Evolutionary conservation across 2,113 vertebrate species (phyloP), one percentile per base, ranked within the genome.

Genomic region (Solea senegalensis): DNA sequence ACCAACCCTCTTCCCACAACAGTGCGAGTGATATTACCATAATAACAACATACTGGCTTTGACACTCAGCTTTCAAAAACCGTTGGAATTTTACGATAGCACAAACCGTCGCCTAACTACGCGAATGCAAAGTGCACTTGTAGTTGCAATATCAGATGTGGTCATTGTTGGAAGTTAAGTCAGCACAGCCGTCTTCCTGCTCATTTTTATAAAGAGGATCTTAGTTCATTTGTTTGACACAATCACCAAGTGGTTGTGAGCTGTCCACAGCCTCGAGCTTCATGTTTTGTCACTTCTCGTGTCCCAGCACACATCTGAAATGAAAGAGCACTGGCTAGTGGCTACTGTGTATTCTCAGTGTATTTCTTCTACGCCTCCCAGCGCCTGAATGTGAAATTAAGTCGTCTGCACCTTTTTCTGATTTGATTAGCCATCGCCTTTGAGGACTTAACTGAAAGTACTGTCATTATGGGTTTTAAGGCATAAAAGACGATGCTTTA

Each of bases 381-480:
- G 52, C 70, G 68, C 71, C 58, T 76, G 75, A 83, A 86, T 87
- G 57, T 72, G 56, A 87, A 87, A 85, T 83, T 1, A 82, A 77
- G 55, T 78, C 66, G 69, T 74, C 65, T 76, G 39, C 74, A 81
- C 64, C 62, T 77, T 70, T 71, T 69, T 48, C 44, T 68, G 52
- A 72, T 77, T 70, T 58, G 69, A 74, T 79, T 77, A 76, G 56
- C 59, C 28, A 14, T 72, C 64, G 82, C 74, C 80, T 83, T 71
- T 54, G 63, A 85, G 60, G 48, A 64, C 28, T 52, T 34, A 21
- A 21, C 45, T 64, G 59, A 12, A 45, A 83, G 40, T 48, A 44
- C 44, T 57, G 41, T 83, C 73, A 83, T 87, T 56, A 76, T 67
- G 49, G 65, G 13, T 53, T 61, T 48, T 55, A 63, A 56, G 41